These are phyloP conservation scores for Leptinotarsa defecta DNA, from an alignment of 1,140 invertebrate species.

Conservation along the genomic window DNA sequence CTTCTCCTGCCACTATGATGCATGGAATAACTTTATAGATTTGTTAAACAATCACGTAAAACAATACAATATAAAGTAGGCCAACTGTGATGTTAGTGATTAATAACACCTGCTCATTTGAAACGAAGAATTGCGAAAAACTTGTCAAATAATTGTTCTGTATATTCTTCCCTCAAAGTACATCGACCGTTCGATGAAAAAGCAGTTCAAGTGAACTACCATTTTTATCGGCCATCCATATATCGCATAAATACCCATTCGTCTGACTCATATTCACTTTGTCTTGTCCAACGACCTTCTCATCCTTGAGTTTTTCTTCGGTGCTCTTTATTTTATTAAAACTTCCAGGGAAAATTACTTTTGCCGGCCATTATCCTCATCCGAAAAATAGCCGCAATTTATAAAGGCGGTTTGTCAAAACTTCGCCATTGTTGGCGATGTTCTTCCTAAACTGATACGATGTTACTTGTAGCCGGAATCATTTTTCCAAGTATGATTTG, in stretches of 20 bases:
- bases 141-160: too few relatives aligned
- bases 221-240: background rate
- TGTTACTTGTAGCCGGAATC: background rate
- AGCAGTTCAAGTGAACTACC: too few relatives aligned
- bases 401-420: constrained; percentile 6
- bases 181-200: too few relatives aligned
- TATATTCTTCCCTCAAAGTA: too few relatives aligned
- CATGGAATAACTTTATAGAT: too few relatives aligned
- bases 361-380: constrained; percentile 5
- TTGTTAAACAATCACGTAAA: too few relatives aligned
- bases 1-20: too few relatives aligned
- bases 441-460: background rate
- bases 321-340: background rate
- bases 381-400: constrained; percentile 3
- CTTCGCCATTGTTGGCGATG: background rate
- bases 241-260: background rate
- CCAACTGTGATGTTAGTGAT: too few relatives aligned
- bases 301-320: background rate
- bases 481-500: background rate
- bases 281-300: background rate
- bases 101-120: too few relatives aligned
- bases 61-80: too few relatives aligned
- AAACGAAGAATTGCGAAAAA: too few relatives aligned
- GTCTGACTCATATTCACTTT: background rate
- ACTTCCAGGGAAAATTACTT: constrained; percentile 4